Conservation (phyloP, 2,113 vertebrate genomes). For the Corythaeola cristata region DNA sequence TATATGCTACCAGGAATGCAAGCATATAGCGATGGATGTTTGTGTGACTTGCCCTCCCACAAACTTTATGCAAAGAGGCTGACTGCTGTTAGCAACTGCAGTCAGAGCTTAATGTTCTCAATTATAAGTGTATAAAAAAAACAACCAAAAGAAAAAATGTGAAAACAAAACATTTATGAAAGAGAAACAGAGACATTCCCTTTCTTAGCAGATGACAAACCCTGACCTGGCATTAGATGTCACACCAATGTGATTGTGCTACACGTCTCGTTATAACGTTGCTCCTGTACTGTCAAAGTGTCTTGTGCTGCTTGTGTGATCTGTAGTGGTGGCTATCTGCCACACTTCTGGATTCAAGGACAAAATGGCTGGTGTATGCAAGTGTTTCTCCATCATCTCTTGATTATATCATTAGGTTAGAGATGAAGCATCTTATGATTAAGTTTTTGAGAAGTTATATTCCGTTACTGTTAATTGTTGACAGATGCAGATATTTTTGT, state of each 20-base stretch:
- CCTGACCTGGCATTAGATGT: background rate
- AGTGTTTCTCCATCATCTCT: background rate
- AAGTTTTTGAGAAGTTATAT: background rate
- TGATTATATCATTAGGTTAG: background rate
- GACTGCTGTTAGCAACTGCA: background rate
- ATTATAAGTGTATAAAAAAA: background rate
- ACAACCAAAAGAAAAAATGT: background rate
- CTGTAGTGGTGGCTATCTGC: background rate
- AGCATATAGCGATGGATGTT: background rate
- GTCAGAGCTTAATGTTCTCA: background rate
- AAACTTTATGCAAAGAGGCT: background rate
- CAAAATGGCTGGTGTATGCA: background rate
- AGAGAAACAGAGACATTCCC: background rate
- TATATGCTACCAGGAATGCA: background rate
- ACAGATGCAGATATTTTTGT: background rate
- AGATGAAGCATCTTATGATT: background rate
- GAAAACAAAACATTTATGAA: background rate
- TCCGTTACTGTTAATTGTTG: background rate
- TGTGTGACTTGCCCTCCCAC: background rate
- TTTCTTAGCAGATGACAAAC: background rate
- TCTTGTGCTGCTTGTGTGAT: background rate
- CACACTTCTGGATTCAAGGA: accelerated
- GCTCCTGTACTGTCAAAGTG: background rate
- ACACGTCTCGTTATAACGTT: accelerated
- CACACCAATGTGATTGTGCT: background rate